phyloP scores from a whole-genome alignment of 1,140 invertebrate species.

The Bombus breviceps region DNA sequence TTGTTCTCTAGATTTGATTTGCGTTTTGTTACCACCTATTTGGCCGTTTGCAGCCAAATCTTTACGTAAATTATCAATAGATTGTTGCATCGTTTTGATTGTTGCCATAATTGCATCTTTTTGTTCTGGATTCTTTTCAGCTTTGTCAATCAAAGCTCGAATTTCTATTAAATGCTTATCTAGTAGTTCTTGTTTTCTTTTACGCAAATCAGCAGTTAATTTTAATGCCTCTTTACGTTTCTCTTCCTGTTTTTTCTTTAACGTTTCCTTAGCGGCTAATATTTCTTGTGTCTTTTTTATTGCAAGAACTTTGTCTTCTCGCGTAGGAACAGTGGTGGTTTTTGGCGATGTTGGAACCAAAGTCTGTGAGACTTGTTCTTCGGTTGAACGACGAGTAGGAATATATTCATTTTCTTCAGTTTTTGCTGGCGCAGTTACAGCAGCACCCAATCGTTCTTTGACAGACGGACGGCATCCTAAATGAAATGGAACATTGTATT shows the following conservation, averaged over 20 bases:
- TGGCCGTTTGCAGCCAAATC: conserved; percentile 84
- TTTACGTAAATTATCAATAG: conserved; percentile 89
- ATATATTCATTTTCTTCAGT: conserved; percentile 80
- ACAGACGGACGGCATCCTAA: conserved; percentile 77
- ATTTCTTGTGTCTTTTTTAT: conserved; percentile 87
- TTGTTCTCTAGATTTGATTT: conserved; percentile 85
- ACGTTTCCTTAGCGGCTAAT: conserved; percentile 84
- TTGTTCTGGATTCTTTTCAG: conserved; percentile 89
- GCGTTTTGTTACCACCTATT: conserved; percentile 61
- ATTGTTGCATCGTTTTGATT: conserved; percentile 89
- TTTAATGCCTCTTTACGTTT: conserved; percentile 88
- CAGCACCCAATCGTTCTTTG: conserved; percentile 79
- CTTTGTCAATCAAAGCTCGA: conserved; percentile 88
- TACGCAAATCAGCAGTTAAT: conserved; percentile 88
- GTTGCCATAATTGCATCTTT: conserved; percentile 87
- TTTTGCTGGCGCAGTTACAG: conserved; percentile 72
- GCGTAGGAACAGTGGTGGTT: conserved; percentile 59
- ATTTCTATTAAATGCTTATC: conserved; percentile 91
- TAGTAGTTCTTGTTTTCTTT: conserved; percentile 90
- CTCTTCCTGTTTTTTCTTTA: conserved; percentile 87
- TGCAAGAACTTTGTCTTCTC: conserved; percentile 82
- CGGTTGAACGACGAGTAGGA: conserved; percentile 77
- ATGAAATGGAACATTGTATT: neutral
- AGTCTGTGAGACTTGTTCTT: conserved; percentile 71
- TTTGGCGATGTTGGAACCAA: conserved; percentile 62